A percentile compares a stretch with the other conserved stretches of the same genome.
phyloP scores from a whole-genome alignment of 1,140 invertebrate genomes.

The Cydia strobilella region DNA sequence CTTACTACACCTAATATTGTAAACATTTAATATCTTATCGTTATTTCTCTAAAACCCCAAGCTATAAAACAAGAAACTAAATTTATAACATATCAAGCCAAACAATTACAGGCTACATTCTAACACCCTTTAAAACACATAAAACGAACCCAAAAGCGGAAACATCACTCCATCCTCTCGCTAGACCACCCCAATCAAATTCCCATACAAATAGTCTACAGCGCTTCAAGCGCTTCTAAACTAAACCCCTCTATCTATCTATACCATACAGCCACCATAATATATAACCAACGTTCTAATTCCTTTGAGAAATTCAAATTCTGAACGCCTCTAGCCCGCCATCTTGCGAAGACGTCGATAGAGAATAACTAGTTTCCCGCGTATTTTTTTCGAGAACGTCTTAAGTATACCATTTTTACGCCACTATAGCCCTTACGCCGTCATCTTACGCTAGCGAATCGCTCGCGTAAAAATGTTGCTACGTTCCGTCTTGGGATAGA shows the following conservation, averaged over 20 bases:
- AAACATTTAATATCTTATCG: no score
- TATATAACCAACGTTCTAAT: constrained; percentile 44
- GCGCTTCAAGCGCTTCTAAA: constrained; percentile 31
- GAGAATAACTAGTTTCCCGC: constrained; percentile 65
- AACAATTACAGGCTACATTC: neutral
- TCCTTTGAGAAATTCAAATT: constrained; percentile 76
- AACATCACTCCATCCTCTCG: neutral
- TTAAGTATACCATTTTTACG: constrained; percentile 76
- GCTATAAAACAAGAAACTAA: neutral
- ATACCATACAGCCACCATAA: neutral
- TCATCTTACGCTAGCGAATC: constrained; percentile 72
- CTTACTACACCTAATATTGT: no score
- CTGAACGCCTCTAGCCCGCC: constrained; percentile 71
- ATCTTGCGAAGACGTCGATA: constrained; percentile 78
- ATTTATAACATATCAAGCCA: neutral
- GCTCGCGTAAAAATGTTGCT: constrained; percentile 76
- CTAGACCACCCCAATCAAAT: neutral
- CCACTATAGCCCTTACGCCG: constrained; percentile 74
- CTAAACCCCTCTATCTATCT: neutral
- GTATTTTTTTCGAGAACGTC: constrained; percentile 74
- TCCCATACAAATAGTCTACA: constrained; percentile 1
- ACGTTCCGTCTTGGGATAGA: constrained; percentile 50
- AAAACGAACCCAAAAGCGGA: constrained; percentile 1
- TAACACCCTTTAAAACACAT: constrained; percentile 8
- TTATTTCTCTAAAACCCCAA: no score